Conservation (phyloP, 2,888 invertebrate species). For the Mesorhabditis belari region DNA sequence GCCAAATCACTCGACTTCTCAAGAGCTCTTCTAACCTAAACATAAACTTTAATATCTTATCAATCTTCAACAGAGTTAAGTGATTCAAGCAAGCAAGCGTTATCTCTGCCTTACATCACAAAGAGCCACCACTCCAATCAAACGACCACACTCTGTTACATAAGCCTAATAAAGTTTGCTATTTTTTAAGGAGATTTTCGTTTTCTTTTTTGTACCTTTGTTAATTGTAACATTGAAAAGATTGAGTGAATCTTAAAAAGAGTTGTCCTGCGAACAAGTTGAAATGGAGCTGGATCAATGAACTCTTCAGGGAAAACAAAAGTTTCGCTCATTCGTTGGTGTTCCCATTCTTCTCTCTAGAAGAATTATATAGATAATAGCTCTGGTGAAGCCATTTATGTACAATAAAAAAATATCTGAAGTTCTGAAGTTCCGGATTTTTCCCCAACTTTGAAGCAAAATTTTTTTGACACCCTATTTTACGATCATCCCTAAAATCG, state of each 20-base stretch:
- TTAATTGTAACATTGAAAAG: slow-evolving; percentile 48
- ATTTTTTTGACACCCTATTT: too few species aligned
- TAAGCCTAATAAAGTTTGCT: slow-evolving; percentile 34
- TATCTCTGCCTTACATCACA: slow-evolving; percentile 37
- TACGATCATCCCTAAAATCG: too few species aligned
- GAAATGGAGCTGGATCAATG: slow-evolving; percentile 49
- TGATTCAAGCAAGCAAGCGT: background rate
- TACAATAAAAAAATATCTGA: too few species aligned
- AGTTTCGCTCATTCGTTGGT: slow-evolving; percentile 20
- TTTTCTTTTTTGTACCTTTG: slow-evolving; percentile 9
- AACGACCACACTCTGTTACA: slow-evolving; percentile 48
- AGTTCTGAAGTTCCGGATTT: too few species aligned
- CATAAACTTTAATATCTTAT: background rate
- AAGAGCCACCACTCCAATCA: slow-evolving; percentile 50
- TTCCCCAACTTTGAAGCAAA: too few species aligned
- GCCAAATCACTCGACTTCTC: slow-evolving; percentile 11
- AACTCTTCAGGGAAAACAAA: slow-evolving; percentile 37
- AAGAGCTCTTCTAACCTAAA: slow-evolving; percentile 26
- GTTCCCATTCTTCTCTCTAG: slow-evolving; percentile 43
- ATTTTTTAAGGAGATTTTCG: slow-evolving; percentile 17
- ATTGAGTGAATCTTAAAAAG: slow-evolving; percentile 45
- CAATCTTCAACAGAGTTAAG: background rate
- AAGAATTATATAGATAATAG: slow-evolving; percentile 9
- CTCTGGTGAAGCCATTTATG: too few species aligned
- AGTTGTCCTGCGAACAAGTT: slow-evolving; percentile 45